A percentile compares a stretch with the other conserved stretches of the same genome.
These are phyloP conservation scores for Gnathochromis pfefferi DNA, from an alignment of 2,113 vertebrate species.

Conservation along the genomic window DNA sequence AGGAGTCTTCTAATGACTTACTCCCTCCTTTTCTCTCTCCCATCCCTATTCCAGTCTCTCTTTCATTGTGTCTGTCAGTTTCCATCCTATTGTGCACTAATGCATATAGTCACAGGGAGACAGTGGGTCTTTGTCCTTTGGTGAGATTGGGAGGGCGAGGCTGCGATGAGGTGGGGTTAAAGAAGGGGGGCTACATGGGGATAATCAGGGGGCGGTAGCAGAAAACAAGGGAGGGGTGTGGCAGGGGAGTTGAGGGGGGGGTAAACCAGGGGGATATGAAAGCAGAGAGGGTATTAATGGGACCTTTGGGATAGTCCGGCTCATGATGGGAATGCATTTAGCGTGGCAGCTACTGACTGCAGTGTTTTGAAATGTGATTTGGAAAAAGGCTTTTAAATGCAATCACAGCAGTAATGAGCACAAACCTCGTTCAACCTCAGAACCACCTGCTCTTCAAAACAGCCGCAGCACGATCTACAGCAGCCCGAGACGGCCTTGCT, in stretches of 20 bases:
- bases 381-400: conserved; percentile 18
- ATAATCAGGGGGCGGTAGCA: not conserved
- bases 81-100: conserved; percentile 37
- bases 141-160: conserved; percentile 15
- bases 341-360: not conserved
- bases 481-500: not conserved
- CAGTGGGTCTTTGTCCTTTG: conserved; percentile 60
- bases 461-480: not conserved
- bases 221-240: conserved; percentile 14
- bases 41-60: not conserved
- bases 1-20: not conserved
- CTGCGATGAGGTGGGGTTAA: not conserved
- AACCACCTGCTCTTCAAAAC: conserved; percentile 11
- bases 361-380: not conserved
- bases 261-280: not conserved
- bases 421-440: not conserved
- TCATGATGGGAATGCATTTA: not conserved
- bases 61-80: conserved; percentile 28
- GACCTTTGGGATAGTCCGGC: conserved; percentile 13
- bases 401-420: not conserved
- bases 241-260: not conserved
- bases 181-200: not conserved
- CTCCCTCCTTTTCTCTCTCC: not conserved
- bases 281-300: conserved; percentile 36
- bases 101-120: conserved; percentile 28